Base-by-base conservation (phyloP, 2,113 vertebrate species). In the Heterotilapia buettikoferi region DNA sequence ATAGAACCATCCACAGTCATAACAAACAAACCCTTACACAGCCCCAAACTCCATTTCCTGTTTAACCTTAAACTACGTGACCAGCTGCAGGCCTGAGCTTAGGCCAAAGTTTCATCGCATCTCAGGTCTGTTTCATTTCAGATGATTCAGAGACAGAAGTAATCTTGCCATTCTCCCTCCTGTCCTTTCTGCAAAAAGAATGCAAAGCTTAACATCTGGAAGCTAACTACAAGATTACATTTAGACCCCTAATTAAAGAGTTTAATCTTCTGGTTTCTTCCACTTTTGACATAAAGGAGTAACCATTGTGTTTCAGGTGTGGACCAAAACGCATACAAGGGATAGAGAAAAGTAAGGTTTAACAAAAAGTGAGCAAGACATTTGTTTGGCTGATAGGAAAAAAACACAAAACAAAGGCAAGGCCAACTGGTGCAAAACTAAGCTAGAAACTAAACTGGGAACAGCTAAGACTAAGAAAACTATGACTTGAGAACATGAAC, bases 81-180 rank as follows among this genome's bases (percentile, higher is more conserved):
- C 84, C 80, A 84, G 84, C 82, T 6, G 31, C 82, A 76, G 88
- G 87, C 86, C 86, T 24, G 6, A 31, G 36, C 59, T 50, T 86
- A 59, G 84, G 84, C 71, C 59, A 76, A 40, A 19, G 61, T 85
- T 80, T 88, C 9, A 19, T 71, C 24, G 56, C 18, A 21, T 56
- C 68, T 81, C 38, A 4, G 18, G 73, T 86, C 57, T 87, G 82
- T 89, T 66, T 80, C 45, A 40, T 87, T 92, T 92, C 93, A 95
- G 91, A 94, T 88, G 84, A 87, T 61, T 86, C 76, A 21, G 40
- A 94, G 80, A 95, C 92, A 96, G 84, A 93, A 84, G 88, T 78
- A 52, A 50, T 61, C 83, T 76, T 24, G 50, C 26, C 40, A 21
- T 36, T 56, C 68, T 29, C 6, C 53, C 54, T n/a, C 11, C 53